These are phyloP conservation scores for Tursiops truncatus DNA, from an alignment of 2,113 vertebrate species.

Conservation along the genomic window DNA sequence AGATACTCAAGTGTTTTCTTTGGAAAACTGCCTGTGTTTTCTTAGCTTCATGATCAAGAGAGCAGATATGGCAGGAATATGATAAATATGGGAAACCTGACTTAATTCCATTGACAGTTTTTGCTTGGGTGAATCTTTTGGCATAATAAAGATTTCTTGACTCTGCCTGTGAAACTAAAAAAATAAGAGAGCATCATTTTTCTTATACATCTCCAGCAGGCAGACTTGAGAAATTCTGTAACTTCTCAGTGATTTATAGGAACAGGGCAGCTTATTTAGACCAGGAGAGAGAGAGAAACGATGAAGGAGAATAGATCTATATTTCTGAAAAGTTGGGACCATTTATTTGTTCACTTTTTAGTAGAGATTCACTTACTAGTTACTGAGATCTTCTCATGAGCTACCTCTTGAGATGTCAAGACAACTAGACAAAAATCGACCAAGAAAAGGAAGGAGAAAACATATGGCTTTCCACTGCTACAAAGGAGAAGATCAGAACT, in stretches of 20 bases:
- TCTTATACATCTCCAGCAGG: neutral
- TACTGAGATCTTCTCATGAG: neutral
- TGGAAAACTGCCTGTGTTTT: neutral
- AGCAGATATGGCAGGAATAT: neutral
- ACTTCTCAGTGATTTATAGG: neutral
- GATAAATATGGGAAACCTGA: neutral
- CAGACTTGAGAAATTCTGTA: neutral
- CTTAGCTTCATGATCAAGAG: neutral
- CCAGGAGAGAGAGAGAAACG: neutral
- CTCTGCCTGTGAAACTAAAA: neutral
- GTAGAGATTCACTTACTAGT: neutral
- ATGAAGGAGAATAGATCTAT: neutral
- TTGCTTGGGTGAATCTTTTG: neutral
- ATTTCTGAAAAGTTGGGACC: neutral
- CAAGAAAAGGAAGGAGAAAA: slow-evolving; percentile 61
- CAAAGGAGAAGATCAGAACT: slow-evolving; percentile 41
- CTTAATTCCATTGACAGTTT: neutral
- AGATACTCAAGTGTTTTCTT: neutral
- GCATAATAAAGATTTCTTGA: neutral
- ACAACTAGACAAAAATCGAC: neutral
- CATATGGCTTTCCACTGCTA: neutral
- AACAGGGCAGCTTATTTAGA: neutral
- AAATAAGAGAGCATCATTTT: neutral
- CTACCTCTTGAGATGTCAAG: neutral
- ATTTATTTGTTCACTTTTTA: neutral